Evolutionary conservation across 1,140 invertebrate genomes (phyloP), one percentile per base, ranked within the genome.

Genomic region (Scaptomyza pallida): DNA sequence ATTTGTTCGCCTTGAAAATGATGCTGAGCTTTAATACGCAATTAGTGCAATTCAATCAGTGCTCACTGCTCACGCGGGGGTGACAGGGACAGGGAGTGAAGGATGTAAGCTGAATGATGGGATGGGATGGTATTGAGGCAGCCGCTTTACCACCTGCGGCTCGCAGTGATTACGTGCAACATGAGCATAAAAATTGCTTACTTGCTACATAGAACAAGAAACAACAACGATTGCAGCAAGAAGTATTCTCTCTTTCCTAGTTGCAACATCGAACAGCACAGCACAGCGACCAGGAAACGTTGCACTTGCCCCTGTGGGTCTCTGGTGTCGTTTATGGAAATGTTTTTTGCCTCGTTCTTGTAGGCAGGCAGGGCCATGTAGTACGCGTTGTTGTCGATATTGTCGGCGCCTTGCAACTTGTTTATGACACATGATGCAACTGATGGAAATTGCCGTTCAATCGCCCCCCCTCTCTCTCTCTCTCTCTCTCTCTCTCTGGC

Each of bases 161-260:
- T 85, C 54, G 78, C 80, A 64, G 86, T 89, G 86, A 89, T 89
- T 89, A 89, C 86, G 75, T 78, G 78, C 86, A 89, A 89, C 77
- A 89, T 86, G 86, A 81, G 81, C 86, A 88, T 88, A 83, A 83
- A 86, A 86, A 83, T 83, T 86, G 80, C 80, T 83, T 86, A 86
- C 64, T 37, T 37, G 33, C 33, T 37, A 54, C 52, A 61, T 60
- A 80, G 23, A 30, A 26, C n/a, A 17, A 16, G 3, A 52, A 15
- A n/a, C 47, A 45, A 30, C 57, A 59, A 48, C 50, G 30, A 23
- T 5, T 23, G 17, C 12, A 1, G 26, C 10, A 23, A 13, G n/a
- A n/a, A n/a, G n/a, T n/a, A n/a, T 5, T 23, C 4, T 23, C 23
- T 15, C 37, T 8, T 15, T 17, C 5, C 45, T 23, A 15, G 33